Base-by-base conservation (phyloP, 2,888 invertebrate genomes). In the Arrhopalites spinosus region DNA sequence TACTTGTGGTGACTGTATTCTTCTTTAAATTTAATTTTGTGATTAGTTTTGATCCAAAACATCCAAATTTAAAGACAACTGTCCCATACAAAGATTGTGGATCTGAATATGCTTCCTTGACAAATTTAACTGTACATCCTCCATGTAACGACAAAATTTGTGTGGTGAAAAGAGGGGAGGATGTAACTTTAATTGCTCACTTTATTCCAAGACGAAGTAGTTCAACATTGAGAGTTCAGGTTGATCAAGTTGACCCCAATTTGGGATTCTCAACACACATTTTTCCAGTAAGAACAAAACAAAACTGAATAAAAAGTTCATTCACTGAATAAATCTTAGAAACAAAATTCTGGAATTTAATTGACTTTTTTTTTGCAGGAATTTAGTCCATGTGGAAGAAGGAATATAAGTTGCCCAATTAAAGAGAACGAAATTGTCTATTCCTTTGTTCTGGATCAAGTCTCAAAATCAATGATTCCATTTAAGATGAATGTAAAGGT, bases 221-320 rank as follows among this genome's bases (percentile, higher is more conserved):
- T 23, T n/a, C 53, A 0, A 25, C 23, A 1, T 25, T 74, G 2
- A 36, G 61, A 1, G 61, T 74, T n/a, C 68, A 61, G 43, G 61
- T 74, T 3, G 59, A 59, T 17, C 74, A 61, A 13, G 59, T 74
- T 27, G 74, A 74, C 30, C 59, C 56, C 1, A 59, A 45, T 27
- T 61, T 74, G n/a, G 74, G 74, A 69, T 74, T 68, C 47, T 29
- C 74, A 1, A 74, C 74, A 2, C 23, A 45, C 15, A 29, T 74
- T 5, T 30, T 74, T 11, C 74, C 74, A 0, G 74, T 74, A 53
- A 47, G 73, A 23, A 45, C 20, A 59, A 8, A 53, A 13, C n/a
- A n/a, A n/a, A n/a, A n/a, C n/a, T n/a, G n/a, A n/a, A n/a, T n/a
- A n/a, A n/a, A n/a, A n/a, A n/a, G n/a, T n/a, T n/a, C n/a, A n/a